These are phyloP conservation scores for Sericinus montela DNA, from an alignment of 2,888 invertebrate species.

Conservation along the genomic window DNA sequence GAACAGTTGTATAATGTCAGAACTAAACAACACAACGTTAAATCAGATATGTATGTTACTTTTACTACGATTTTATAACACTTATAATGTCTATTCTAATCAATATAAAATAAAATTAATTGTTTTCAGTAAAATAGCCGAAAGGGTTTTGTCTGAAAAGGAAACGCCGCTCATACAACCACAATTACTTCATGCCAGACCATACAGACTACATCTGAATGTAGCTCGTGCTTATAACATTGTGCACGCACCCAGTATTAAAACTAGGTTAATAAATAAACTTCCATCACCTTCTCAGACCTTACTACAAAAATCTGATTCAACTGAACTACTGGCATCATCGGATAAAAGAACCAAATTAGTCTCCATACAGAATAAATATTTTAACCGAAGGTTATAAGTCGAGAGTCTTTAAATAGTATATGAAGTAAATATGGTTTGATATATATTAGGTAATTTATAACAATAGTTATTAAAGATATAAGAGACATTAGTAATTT, in stretches of 20 bases:
- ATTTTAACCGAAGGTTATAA: neutral
- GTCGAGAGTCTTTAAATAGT: too few species aligned
- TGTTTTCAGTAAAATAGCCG: slow-evolving; percentile 2
- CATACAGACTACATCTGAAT: slow-evolving; percentile 31
- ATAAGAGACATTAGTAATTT: too few species aligned
- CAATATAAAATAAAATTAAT: neutral
- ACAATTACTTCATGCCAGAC: slow-evolving; percentile 12
- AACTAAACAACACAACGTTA: too few species aligned
- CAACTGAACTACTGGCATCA: slow-evolving; percentile 1
- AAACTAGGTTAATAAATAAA: slow-evolving; percentile 8
- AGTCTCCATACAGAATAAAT: slow-evolving; percentile 7
- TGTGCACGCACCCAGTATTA: slow-evolving; percentile 20
- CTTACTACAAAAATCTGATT: slow-evolving; percentile 5
- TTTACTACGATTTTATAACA: too few species aligned
- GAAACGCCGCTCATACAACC: slow-evolving; percentile 14
- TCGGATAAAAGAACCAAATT: slow-evolving; percentile 11
- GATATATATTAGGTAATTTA: too few species aligned
- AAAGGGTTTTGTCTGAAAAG: slow-evolving; percentile 12
- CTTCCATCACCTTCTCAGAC: slow-evolving; percentile 33
- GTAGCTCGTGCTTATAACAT: slow-evolving; percentile 32
- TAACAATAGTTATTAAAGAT: too few species aligned
- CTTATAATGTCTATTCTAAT: too few species aligned
- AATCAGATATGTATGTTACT: neutral
- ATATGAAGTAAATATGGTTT: too few species aligned
- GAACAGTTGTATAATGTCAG: neutral